Conservation (phyloP, 2,888 invertebrate genomes). For the Emmelina monodactyla region DNA sequence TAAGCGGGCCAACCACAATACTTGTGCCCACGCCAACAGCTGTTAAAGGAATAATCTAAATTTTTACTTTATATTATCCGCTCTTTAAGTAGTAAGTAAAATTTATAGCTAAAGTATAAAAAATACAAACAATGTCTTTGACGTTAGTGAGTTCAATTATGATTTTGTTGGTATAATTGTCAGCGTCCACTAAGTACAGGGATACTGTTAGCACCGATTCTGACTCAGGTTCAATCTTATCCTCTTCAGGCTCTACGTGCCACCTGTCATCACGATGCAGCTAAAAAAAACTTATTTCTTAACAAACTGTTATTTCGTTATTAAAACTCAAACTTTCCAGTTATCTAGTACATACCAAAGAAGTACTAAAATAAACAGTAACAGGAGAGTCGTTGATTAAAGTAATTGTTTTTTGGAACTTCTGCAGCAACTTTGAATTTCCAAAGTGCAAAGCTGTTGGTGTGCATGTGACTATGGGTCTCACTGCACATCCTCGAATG, state of each 20-base stretch:
- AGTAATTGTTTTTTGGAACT: slow-evolving; percentile 51
- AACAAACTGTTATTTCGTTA: background rate
- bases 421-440: slow-evolving; percentile 63
- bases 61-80: slow-evolving; percentile 4
- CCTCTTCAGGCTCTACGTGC: slow-evolving; percentile 41
- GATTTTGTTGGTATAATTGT: slow-evolving; percentile 45
- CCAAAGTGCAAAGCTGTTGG: slow-evolving; percentile 72
- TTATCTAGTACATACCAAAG: slow-evolving; percentile 39
- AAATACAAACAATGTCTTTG: slow-evolving; percentile 46
- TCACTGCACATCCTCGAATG: slow-evolving; percentile 65
- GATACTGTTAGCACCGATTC: slow-evolving; percentile 35
- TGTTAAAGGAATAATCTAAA: slow-evolving; percentile 49
- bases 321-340: background rate
- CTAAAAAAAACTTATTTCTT: slow-evolving; percentile 20
- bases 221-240: slow-evolving; percentile 39
- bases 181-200: slow-evolving; percentile 45
- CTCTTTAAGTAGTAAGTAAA: slow-evolving; percentile 3
- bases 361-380: slow-evolving; percentile 60
- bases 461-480: slow-evolving; percentile 70
- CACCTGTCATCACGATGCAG: slow-evolving; percentile 45
- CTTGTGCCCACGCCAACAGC: slow-evolving; percentile 73
- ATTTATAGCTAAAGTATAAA: background rate
- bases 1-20: slow-evolving; percentile 67
- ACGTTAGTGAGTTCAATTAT: slow-evolving; percentile 49
- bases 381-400: slow-evolving; percentile 77